Conservation (phyloP, 2,113 vertebrate genomes). For the Anhinga rufa region DNA sequence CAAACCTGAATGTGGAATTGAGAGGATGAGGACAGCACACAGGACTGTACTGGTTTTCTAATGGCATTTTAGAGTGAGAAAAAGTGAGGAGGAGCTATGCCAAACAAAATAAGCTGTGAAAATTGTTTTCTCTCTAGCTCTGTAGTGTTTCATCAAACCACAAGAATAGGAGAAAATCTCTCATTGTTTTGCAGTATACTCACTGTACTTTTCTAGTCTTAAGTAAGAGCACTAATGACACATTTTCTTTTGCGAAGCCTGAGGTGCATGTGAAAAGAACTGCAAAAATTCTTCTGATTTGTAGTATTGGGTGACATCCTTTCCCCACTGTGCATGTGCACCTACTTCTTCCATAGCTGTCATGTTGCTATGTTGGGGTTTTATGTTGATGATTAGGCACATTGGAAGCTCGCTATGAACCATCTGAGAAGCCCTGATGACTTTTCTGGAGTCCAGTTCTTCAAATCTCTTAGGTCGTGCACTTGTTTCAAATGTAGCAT, state of each 20-base stretch:
- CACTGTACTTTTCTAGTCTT: neutral
- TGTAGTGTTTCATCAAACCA: neutral
- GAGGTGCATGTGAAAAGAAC: neutral
- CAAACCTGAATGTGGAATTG: neutral
- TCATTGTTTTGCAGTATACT: neutral
- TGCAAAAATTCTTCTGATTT: neutral
- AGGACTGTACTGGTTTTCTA: neutral
- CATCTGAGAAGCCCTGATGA: neutral
- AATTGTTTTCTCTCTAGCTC: neutral
- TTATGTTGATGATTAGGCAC: neutral
- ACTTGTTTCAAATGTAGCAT: neutral
- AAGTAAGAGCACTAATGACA: neutral
- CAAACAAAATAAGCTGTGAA: neutral
- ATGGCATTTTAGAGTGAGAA: neutral
- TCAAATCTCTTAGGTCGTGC: neutral
- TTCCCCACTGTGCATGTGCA: rapidly evolving
- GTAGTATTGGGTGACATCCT: neutral
- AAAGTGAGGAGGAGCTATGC: neutral
- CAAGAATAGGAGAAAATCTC: neutral
- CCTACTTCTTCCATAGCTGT: neutral
- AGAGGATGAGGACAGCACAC: neutral
- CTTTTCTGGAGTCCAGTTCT: neutral
- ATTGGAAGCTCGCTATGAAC: neutral
- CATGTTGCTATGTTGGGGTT: neutral
- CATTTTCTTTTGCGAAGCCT: neutral